Evolutionary conservation across 1,140 invertebrate genomes (phyloP), one percentile per base, ranked within the genome.

Genomic region (Mylabris phalerata): DNA sequence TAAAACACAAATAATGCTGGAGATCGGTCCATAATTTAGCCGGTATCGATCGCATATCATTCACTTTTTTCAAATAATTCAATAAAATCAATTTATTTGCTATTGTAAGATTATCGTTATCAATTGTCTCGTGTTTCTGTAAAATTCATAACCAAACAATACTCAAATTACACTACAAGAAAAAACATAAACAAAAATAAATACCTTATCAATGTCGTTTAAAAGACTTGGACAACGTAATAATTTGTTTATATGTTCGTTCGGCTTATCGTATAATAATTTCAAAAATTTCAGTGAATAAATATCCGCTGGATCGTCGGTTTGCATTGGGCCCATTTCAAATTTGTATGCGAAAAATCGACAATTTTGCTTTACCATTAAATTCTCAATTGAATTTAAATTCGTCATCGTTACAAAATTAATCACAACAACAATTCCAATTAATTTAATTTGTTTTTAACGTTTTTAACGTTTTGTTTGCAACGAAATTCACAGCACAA

Each of bases 1-100:
- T 50, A 62, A 65, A 71, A 63, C 65, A 64, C 47, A 70, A 55
- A 49, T 67, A 70, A 64, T 71, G 70, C 9, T 70, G 67, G 24
- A 71, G 56, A 50, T 65, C 68, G 41, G 66, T 62, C 70, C 70
- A 71, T 5, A 62, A 49, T 46, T 66, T 60, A 25, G 64, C 55
- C 26, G 57, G 52, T 50, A 58, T 43, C 9, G 70, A 65, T 41
- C 61, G 55, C 50, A 62, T 63, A 19, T 66, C 64, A 42, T 66
- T 63, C 43, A 71, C 61, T 47, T 70, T 65, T 24, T 63, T 65
- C 9, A 71, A 54, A 57, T 69, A 70, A 32, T 67, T 62, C 11
- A 67, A 59, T 32, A 71, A 50, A 41, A 66, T 62, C 55, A 57
- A 59, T 38, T 66, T 66, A 49, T 67, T 61, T 32, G 32, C 7